These are phyloP conservation scores for Mythimna loreyi DNA, from an alignment of 2,888 invertebrate genomes.

Conservation along the genomic window DNA sequence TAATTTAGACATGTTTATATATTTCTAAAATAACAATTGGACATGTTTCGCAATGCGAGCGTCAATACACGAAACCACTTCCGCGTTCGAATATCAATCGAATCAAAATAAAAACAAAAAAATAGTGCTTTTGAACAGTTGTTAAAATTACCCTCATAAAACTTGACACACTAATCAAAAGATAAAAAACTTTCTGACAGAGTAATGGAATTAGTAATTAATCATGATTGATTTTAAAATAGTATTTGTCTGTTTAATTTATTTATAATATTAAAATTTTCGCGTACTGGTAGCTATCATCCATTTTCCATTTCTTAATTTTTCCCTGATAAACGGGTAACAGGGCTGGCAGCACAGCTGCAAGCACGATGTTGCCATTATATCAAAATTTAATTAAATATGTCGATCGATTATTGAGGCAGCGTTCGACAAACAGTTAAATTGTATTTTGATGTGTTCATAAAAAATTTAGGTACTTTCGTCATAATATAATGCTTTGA, in stretches of 20 bases:
- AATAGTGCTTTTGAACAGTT: conserved; percentile 66
- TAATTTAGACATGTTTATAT: conserved; percentile 85
- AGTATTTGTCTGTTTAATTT: background rate
- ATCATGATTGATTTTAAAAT: background rate
- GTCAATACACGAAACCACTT: conserved; percentile 83
- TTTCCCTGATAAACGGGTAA: conserved; percentile 48
- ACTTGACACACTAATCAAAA: conserved; percentile 17
- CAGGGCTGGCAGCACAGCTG: conserved; percentile 24
- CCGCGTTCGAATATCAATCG: conserved; percentile 85
- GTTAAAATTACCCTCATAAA: conserved; percentile 53
- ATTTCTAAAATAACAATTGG: conserved; percentile 79
- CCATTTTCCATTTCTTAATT: conserved; percentile 1
- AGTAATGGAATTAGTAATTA: background rate
- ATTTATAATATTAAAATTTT: background rate
- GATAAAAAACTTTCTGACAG: background rate
- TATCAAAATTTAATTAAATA: background rate
- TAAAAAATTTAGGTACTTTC: background rate
- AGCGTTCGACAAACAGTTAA: conserved; percentile 17
- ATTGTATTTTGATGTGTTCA: conserved; percentile 1
- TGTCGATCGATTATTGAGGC: conserved; percentile 19
- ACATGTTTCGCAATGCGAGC: conserved; percentile 85
- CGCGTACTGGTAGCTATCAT: background rate
- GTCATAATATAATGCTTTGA: background rate
- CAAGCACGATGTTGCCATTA: conserved; percentile 37
- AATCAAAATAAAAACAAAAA: conserved; percentile 87